Percentiles rank a stretch among this genome's conserved stretches.
Conservation (phyloP, 1,140 invertebrate genomes). For the Diachasmimorpha longicaudata region DNA sequence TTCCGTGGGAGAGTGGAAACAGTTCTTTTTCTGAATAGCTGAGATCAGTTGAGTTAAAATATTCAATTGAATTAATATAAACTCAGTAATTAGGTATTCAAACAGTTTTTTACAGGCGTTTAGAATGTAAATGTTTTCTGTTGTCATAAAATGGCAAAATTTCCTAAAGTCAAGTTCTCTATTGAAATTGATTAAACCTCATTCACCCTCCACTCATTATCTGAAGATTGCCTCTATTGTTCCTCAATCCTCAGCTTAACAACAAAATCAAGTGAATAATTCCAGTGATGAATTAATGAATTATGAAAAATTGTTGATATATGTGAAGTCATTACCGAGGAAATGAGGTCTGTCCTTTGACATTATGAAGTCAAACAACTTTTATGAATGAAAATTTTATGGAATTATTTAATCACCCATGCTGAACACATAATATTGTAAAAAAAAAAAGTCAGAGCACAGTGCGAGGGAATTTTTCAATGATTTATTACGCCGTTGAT, state of each 20-base stretch:
- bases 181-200: not conserved
- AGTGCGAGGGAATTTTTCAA: not conserved
- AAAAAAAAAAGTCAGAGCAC: no score
- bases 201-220: not conserved
- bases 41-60: no score
- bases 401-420: not conserved
- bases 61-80: no score
- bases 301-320: not conserved
- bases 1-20: no score
- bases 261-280: not conserved
- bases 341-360: not conserved
- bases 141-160: no score
- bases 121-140: no score
- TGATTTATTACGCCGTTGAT: not conserved
- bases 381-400: not conserved
- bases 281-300: not conserved
- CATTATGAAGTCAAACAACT: not conserved
- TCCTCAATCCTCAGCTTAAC: not conserved
- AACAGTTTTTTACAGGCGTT: no score
- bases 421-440: not conserved
- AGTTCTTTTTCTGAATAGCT: no score
- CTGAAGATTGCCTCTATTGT: not conserved
- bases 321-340: not conserved
- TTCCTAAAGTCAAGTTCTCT: no score
- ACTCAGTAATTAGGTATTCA: no score